Conservation (phyloP, 23 tunicate species). For the Clavelina lepadiformis region DNA sequence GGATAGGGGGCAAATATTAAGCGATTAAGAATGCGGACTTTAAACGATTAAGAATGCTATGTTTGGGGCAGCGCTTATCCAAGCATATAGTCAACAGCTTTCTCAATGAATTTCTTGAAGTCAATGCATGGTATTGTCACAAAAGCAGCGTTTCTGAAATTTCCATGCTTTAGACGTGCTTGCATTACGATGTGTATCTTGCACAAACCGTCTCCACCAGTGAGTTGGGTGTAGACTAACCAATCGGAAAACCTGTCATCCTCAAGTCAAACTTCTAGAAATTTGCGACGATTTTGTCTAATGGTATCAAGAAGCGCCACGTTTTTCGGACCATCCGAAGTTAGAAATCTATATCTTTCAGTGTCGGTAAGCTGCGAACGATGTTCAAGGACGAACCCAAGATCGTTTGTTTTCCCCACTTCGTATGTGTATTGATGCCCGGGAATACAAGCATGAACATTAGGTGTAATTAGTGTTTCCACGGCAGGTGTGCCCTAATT, state of each 20-base stretch:
- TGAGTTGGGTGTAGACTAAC: constrained; percentile 36
- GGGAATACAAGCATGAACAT: constrained; percentile 2
- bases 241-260: constrained; percentile 28
- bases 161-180: constrained; percentile 10
- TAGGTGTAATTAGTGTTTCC: not conserved
- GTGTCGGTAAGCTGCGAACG: constrained; percentile 3
- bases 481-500: not conserved
- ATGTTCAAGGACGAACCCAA: constrained; percentile 15
- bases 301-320: constrained; percentile 23
- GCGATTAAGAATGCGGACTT: no score
- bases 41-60: no score
- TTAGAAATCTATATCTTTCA: constrained; percentile 21
- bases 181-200: constrained; percentile 21
- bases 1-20: no score
- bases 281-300: constrained; percentile 27
- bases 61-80: no score
- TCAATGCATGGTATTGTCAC: constrained; percentile 36
- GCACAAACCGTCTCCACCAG: constrained; percentile 47
- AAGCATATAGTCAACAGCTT: no score
- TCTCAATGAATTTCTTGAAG: constrained; percentile 31
- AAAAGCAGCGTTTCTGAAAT: constrained; percentile 26
- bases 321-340: constrained; percentile 16
- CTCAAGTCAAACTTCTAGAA: constrained; percentile 9
- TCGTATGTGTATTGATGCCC: constrained; percentile 12
- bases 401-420: constrained; percentile 11